Base-by-base conservation (phyloP, 1,140 invertebrate species). In the Gryllus bimaculatus region DNA sequence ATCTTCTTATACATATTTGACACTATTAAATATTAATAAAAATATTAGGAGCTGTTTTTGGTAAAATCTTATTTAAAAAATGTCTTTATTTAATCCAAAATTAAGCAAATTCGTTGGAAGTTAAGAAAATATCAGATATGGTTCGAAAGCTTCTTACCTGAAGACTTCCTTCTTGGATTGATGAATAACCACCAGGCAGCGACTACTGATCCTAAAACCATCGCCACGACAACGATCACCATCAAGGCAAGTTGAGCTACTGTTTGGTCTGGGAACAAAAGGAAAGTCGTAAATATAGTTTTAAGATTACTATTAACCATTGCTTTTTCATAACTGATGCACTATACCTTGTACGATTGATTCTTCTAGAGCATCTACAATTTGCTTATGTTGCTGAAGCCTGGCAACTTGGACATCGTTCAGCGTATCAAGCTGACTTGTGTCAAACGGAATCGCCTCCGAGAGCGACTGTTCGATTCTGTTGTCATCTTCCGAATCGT, bases 221-320 rank as follows among this genome's bases (percentile, higher is more conserved):
- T 81, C 21, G 81, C 81, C 79, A 82, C 79, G 74, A 83, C 81
- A 48, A 83, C 77, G 78, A 82, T 80, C 49, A 83, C 80, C 83
- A 83, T 83, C 48, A 83, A 47, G 73, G 82, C 81, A 54, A 83
- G 48, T 54, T 83, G 82, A 47, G 81, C 81, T 75, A 82, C 77
- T 8, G 76, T 76, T 39, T 83, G 80, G 74, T 81, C 82, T 76
- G 81, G 73, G 20, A 78, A 79, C 3, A 80, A 15, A 48, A 18
- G 21, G 10, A 21, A 5, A 76, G 13, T 48, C 8, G 48, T 12
- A 78, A 7, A 18, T 77, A 74, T 12, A 78, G 7, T 79, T 8
- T 18, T 47, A 26, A 47, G 7, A 20, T 13, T 47, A 21, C 18
- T 13, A 13, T 47, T 20, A 78, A 13, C 12, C 78, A 21, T 2